phyloP scores from a whole-genome alignment of 2,888 invertebrate species.

The Lampropteryx suffumata region DNA sequence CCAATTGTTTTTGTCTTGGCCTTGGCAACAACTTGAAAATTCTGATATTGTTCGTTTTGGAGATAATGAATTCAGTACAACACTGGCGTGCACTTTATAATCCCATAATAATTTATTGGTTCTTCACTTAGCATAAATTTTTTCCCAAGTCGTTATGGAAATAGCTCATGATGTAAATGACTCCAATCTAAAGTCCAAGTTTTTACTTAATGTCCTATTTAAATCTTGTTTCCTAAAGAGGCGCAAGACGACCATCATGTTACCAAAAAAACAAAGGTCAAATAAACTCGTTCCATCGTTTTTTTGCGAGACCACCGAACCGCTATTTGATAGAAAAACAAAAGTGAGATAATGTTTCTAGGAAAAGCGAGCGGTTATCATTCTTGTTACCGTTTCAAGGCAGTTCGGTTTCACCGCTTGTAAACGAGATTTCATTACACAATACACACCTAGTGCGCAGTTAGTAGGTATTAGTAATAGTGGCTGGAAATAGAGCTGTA shows the following conservation, averaged over 20 bases:
- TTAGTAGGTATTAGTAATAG: conserved; percentile 52
- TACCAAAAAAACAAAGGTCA: conserved; percentile 48
- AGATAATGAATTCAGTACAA: conserved; percentile 23
- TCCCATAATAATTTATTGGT: conserved; percentile 18
- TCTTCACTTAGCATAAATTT: conserved; percentile 21
- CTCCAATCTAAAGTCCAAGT: neutral
- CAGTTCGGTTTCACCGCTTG: conserved; percentile 61
- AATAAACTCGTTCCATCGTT: conserved; percentile 38
- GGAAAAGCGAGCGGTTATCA: conserved; percentile 70
- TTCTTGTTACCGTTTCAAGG: conserved; percentile 73
- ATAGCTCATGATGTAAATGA: conserved; percentile 16
- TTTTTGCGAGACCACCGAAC: conserved; percentile 50
- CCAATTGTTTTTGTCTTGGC: conserved; percentile 6
- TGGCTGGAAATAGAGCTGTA: conserved; percentile 63
- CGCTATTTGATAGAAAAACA: conserved; percentile 48
- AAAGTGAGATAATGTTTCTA: conserved; percentile 58
- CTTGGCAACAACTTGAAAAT: conserved; percentile 23
- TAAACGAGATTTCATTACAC: conserved; percentile 71
- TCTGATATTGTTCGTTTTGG: conserved; percentile 27
- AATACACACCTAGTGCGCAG: conserved; percentile 59
- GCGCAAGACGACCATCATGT: conserved; percentile 9
- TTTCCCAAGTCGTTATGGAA: conserved; percentile 14
- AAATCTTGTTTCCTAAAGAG: conserved; percentile 23
- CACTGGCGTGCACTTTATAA: conserved; percentile 11
- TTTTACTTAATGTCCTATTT: conserved; percentile 8